phyloP scores from a whole-genome alignment of 2,797 vertebrate genomes.

The Australoheros facetus region DNA sequence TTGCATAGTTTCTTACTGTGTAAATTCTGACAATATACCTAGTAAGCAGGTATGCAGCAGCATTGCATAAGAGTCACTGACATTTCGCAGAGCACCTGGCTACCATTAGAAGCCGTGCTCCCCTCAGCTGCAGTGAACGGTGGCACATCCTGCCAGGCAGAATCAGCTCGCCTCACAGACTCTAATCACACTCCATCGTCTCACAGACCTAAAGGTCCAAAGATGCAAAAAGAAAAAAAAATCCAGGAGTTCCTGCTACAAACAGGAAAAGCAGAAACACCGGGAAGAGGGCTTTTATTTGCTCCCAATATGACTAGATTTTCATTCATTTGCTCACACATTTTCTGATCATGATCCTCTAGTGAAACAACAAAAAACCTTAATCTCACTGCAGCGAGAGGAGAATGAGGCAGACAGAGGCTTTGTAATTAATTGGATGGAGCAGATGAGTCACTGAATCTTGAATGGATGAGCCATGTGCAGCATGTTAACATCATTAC shows the following conservation, averaged over 20 bases:
- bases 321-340: neutral
- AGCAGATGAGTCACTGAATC: constrained; percentile 15
- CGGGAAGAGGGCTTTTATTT: no score
- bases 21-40: neutral
- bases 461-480: neutral
- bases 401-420: neutral
- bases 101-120: neutral
- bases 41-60: neutral
- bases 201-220: neutral
- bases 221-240: neutral
- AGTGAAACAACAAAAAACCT: neutral
- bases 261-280: neutral
- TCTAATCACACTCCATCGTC: neutral
- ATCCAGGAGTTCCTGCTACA: neutral
- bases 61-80: neutral
- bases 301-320: neutral
- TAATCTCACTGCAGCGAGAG: neutral
- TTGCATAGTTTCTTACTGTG: neutral
- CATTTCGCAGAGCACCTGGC: neutral
- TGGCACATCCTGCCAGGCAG: neutral
- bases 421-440: neutral
- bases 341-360: neutral
- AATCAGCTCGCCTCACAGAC: constrained; percentile 14
- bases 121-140: neutral
- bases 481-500: constrained; percentile 1